Percentiles rank a stretch among this genome's conserved stretches.
Evolutionary conservation across 2,797 vertebrate species (phyloP).

Genomic region (Epinephelus awoara): DNA sequence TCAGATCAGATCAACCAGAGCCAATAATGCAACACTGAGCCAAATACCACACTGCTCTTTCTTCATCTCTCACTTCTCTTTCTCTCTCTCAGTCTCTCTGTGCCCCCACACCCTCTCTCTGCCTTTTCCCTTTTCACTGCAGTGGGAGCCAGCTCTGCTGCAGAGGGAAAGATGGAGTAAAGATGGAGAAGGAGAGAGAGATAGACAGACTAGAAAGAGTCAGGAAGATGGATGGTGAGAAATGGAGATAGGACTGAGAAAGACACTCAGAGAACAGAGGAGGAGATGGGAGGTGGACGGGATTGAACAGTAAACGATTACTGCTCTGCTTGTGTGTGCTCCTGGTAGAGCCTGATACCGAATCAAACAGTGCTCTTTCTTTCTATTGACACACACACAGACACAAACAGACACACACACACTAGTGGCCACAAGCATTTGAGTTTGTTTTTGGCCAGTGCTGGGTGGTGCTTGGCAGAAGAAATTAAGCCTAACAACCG

Average conservation of each 20-base stretch:
- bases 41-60: slow-evolving; percentile 83
- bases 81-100: slow-evolving; percentile 43
- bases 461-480: slow-evolving; percentile 82
- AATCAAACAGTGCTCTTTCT: slow-evolving; percentile 78
- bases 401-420: slow-evolving; percentile 54
- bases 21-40: slow-evolving; percentile 85
- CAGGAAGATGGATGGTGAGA: slow-evolving; percentile 70
- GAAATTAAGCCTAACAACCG: slow-evolving; percentile 85
- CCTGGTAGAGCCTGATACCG: slow-evolving; percentile 78
- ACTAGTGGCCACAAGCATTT: slow-evolving; percentile 72
- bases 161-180: slow-evolving; percentile 73
- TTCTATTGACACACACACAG: slow-evolving; percentile 64
- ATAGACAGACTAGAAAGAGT: slow-evolving; percentile 63
- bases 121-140: slow-evolving; percentile 74
- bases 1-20: slow-evolving; percentile 86
- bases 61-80: slow-evolving; percentile 70
- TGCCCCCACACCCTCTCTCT: slow-evolving; percentile 42
- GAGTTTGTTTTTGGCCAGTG: slow-evolving; percentile 83
- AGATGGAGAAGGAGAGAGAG: slow-evolving; percentile 48
- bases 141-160: slow-evolving; percentile 74
- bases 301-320: slow-evolving; percentile 72
- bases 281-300: slow-evolving; percentile 62
- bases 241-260: slow-evolving; percentile 65
- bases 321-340: slow-evolving; percentile 68
- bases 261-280: slow-evolving; percentile 60